Base-by-base conservation (phyloP, 2,888 invertebrate genomes). In the Erynnis tages region DNA sequence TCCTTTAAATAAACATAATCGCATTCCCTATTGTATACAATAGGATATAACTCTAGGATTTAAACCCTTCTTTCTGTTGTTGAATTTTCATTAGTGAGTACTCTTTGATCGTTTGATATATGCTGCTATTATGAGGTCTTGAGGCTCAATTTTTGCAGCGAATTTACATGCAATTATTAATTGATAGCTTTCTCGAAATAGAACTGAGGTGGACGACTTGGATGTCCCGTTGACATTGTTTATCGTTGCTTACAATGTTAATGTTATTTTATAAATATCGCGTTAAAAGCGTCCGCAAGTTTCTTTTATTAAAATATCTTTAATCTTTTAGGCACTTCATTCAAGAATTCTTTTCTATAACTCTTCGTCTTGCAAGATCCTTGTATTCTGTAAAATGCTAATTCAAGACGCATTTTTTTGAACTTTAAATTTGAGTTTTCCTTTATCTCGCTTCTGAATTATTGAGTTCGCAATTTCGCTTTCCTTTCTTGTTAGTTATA, bases 121-220 rank as follows among this genome's bases (percentile, higher is more conserved):
- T 6, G 17, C 7, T 1, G 35, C 46, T 46, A 40, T 48, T 48
- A 48, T n/a, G 16, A 13, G 35, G 40, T 40, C 30, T 40, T 23
- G 11, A 16, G 32, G n/a, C 17, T 41, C 32, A 49, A 41, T 41
- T 41, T 49, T 41, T 41, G 40, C 23, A 49, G 34, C 41, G 41
- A 49, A 49, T 49, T 49, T 41, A 41, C 41, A 41, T 41, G 49
- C 27, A 25, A 49, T 34, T 49, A n/a, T 41, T 41, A 49, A 41
- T 49, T 49, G 49, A 49, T 41, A 27, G 49, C 25, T 49, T 17
- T 41, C 49, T 49, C 27, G 34, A 49, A 49, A 49, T 49, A 49
- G 41, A 34, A 25, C 13, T 35, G 32, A 32, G 23, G 10, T 29
- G 21, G 23, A 14, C 7, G n/a, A n/a, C 27, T 17, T 21, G 40